Conservation (phyloP, 2,888 invertebrate genomes). For the Fragum fragum region DNA sequence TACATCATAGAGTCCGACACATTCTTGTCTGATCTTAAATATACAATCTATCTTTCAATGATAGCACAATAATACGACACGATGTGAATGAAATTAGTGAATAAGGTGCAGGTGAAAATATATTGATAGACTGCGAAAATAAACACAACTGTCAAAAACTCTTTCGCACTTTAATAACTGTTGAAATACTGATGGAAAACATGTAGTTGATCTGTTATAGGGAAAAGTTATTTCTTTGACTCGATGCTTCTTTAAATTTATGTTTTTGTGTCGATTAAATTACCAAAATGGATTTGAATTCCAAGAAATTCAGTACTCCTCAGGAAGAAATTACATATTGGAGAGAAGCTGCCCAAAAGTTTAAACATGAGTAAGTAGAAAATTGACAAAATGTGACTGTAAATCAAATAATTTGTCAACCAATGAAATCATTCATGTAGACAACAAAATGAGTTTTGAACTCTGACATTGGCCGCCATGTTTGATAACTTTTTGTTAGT, state of each 20-base stretch:
- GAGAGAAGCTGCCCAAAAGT: slow-evolving; percentile 77
- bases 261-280: neutral
- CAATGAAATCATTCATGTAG: too few species aligned
- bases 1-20: neutral
- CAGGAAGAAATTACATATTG: slow-evolving; percentile 79
- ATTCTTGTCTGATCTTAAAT: neutral
- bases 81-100: neutral
- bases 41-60: neutral
- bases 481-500: too few species aligned
- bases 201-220: neutral
- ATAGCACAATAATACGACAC: neutral
- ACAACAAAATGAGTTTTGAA: too few species aligned
- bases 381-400: neutral
- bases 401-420: too few species aligned
- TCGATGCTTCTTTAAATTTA: neutral
- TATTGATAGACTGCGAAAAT: slow-evolving; percentile 9
- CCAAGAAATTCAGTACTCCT: slow-evolving; percentile 76
- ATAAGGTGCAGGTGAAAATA: neutral
- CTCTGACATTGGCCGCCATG: too few species aligned
- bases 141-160: slow-evolving; percentile 30
- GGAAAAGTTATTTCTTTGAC: neutral
- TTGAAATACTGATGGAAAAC: neutral
- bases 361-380: slow-evolving; percentile 80
- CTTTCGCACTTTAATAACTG: neutral
- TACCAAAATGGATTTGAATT: slow-evolving; percentile 73